These are phyloP conservation scores for Troglohyphantes excavatus DNA, from an alignment of 2,888 invertebrate species.

Conservation along the genomic window DNA sequence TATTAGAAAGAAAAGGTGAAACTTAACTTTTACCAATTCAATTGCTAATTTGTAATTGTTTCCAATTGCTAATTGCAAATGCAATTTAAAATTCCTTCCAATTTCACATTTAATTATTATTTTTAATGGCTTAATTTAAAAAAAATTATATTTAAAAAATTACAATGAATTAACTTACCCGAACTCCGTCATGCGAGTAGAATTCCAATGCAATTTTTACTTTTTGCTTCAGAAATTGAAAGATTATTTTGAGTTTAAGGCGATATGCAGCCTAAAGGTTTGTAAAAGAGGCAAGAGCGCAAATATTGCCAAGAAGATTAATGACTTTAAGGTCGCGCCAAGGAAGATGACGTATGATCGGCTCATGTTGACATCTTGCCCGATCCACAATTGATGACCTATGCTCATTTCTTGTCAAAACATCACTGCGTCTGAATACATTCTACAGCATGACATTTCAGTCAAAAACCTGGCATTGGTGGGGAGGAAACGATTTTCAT, in stretches of 20 bases:
- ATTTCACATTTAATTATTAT: too few species aligned
- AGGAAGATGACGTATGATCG: slow-evolving; percentile 62
- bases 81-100: too few species aligned
- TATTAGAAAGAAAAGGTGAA: too few species aligned
- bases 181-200: neutral
- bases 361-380: slow-evolving; percentile 66
- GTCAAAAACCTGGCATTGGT: neutral
- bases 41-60: too few species aligned
- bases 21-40: too few species aligned
- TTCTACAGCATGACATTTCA: slow-evolving; percentile 24
- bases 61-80: too few species aligned
- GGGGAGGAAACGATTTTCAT: neutral
- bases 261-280: neutral
- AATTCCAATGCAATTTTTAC: neutral
- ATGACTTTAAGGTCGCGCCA: slow-evolving; percentile 38
- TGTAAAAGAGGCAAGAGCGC: slow-evolving; percentile 1
- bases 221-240: slow-evolving; percentile 3
- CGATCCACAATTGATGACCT: slow-evolving; percentile 65
- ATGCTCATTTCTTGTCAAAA: slow-evolving; percentile 71
- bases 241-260: slow-evolving; percentile 4
- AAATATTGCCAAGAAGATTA: slow-evolving; percentile 47
- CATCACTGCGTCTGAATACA: slow-evolving; percentile 60
- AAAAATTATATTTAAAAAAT: too few species aligned
- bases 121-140: too few species aligned
- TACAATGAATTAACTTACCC: too few species aligned